Conservation (phyloP, 2,888 invertebrate genomes). For the Apamea crenata region DNA sequence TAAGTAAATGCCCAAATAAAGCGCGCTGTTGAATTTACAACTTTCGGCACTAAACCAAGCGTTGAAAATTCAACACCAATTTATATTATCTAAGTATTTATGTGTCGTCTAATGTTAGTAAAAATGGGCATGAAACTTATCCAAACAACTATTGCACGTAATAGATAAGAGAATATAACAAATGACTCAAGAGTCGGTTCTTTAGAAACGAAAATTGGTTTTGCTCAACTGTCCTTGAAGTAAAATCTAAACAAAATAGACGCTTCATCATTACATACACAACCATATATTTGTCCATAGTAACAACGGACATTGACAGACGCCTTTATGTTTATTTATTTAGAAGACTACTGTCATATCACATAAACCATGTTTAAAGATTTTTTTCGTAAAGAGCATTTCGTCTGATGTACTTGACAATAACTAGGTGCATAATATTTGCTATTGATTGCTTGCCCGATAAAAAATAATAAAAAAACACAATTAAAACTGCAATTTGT, state of each 20-base stretch:
- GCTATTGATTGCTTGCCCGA: neutral
- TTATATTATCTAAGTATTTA: neutral
- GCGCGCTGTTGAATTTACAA: neutral
- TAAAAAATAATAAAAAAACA: neutral
- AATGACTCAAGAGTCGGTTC: neutral
- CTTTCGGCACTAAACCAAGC: neutral
- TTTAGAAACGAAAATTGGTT: neutral
- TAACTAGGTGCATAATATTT: neutral
- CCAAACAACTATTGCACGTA: neutral
- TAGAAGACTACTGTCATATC: neutral
- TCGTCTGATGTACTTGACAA: neutral
- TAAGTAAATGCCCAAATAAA: neutral
- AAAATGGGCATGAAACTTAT: neutral
- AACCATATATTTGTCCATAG: too few species aligned
- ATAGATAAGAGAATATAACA: neutral
- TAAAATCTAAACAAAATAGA: neutral
- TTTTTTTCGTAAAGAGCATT: neutral
- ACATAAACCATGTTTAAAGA: neutral
- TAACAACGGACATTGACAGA: neutral
- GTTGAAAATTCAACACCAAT: neutral
- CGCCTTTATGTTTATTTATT: neutral
- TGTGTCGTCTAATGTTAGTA: neutral
- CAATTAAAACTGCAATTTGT: neutral
- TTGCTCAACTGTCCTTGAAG: neutral
- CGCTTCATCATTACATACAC: neutral